Conservation (phyloP, 2,888 invertebrate species). For the Theristus sp. region DNA sequence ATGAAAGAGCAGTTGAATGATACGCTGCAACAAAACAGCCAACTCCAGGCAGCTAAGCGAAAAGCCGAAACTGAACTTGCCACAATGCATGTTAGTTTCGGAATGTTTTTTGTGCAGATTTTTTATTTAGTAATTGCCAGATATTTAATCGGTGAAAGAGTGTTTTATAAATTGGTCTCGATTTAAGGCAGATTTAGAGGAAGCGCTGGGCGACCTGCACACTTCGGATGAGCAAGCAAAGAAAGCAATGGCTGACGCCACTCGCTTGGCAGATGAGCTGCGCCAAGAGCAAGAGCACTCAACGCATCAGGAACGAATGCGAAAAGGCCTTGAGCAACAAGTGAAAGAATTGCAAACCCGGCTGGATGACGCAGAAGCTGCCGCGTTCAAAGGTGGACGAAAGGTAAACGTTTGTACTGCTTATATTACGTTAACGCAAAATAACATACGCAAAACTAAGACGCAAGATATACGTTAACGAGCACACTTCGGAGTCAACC, state of each 20-base stretch:
- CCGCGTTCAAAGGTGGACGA: constrained; percentile 93
- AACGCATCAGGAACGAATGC: constrained; percentile 87
- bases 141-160: too few species aligned
- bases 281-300: constrained; percentile 62
- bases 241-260: constrained; percentile 96
- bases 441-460: too few species aligned
- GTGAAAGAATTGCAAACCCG: constrained; percentile 70
- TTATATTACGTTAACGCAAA: too few species aligned
- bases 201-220: constrained; percentile 91
- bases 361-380: constrained; percentile 80
- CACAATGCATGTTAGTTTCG: constrained; percentile 60
- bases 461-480: background rate
- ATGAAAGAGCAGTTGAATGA: constrained; percentile 72
- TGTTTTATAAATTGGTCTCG: background rate
- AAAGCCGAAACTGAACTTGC: constrained; percentile 95
- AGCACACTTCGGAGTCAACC: background rate
- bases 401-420: constrained; percentile 90
- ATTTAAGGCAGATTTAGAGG: constrained; percentile 73
- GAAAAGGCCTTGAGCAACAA: constrained; percentile 89
- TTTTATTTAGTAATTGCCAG: too few species aligned
- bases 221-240: constrained; percentile 95
- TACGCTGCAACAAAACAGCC: constrained; percentile 57
- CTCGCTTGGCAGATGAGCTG: constrained; percentile 89
- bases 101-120: too few species aligned
- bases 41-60: constrained; percentile 90